These are phyloP conservation scores for Geococcyx californianus DNA, from an alignment of 2,113 vertebrate species.

Conservation along the genomic window DNA sequence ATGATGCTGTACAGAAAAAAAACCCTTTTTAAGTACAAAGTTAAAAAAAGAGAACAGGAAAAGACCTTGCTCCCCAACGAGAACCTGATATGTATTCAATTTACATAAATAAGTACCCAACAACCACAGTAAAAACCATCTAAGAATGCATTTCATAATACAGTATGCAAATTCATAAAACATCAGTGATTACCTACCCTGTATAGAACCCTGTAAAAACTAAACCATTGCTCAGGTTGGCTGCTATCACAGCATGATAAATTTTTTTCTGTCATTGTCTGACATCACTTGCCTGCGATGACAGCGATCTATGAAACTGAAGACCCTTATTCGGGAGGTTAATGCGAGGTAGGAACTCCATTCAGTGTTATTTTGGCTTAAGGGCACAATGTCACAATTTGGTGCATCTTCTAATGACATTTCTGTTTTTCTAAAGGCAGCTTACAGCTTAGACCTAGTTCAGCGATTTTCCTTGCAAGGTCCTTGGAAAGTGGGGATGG, in stretches of 20 bases:
- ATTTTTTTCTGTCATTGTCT: constrained; percentile 45
- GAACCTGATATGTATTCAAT: not conserved
- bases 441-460: constrained; percentile 81
- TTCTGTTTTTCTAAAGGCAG: constrained; percentile 69
- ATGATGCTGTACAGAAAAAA: not conserved
- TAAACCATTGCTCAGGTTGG: not conserved
- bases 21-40: not conserved
- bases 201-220: constrained; percentile 30
- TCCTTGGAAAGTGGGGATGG: constrained; percentile 74
- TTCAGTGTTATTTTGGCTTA: constrained; percentile 83
- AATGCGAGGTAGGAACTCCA: constrained; percentile 76
- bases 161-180: not conserved
- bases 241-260: not conserved
- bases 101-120: not conserved
- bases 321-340: constrained; percentile 77
- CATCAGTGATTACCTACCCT: not conserved
- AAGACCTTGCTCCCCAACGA: not conserved
- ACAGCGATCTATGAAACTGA: constrained; percentile 70
- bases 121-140: not conserved
- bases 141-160: not conserved
- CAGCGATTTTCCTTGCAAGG: constrained; percentile 81
- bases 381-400: constrained; percentile 84
- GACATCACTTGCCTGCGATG: constrained; percentile 64
- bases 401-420: constrained; percentile 82
- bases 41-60: not conserved